Conservation (phyloP, 2,113 vertebrate genomes). For the Eupsittula cactorum region DNA sequence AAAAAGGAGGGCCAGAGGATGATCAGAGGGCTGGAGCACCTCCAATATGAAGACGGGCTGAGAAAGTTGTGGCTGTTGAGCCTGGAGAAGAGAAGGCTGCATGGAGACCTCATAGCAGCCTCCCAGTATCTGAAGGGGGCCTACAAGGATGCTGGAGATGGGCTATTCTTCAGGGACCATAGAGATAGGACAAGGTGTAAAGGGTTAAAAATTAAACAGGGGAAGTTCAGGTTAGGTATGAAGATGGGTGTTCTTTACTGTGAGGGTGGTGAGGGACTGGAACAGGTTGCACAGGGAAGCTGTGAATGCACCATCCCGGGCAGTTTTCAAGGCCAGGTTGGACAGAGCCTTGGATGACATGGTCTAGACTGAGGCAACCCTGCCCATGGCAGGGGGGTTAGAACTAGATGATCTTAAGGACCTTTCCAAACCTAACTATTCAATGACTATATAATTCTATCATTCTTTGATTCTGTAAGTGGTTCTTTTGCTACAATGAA, state of each 20-base stretch:
- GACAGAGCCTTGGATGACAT: not conserved
- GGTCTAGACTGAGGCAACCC: not conserved
- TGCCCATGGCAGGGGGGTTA: not conserved
- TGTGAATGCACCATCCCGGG: not conserved
- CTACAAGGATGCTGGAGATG: not conserved
- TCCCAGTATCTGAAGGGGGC: not conserved
- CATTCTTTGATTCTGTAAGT: not conserved
- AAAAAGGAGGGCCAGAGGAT: not conserved
- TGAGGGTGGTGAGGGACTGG: not conserved
- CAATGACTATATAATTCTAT: not conserved
- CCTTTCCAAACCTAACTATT: not conserved
- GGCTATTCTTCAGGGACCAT: not conserved
- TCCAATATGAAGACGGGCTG: not conserved
- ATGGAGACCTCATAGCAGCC: not conserved
- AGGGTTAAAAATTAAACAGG: not conserved
- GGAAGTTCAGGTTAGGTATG: not conserved
- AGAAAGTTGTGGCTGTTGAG: not conserved
- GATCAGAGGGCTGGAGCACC: no score
- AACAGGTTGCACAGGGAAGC: rapidly evolving
- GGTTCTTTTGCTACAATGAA: not conserved
- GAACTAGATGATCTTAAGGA: not conserved
- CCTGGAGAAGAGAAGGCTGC: not conserved
- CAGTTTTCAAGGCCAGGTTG: not conserved
- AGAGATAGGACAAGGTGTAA: not conserved
- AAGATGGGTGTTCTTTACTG: not conserved